These are phyloP conservation scores for Hylia prasina DNA, from an alignment of 2,113 vertebrate genomes.

Conservation along the genomic window DNA sequence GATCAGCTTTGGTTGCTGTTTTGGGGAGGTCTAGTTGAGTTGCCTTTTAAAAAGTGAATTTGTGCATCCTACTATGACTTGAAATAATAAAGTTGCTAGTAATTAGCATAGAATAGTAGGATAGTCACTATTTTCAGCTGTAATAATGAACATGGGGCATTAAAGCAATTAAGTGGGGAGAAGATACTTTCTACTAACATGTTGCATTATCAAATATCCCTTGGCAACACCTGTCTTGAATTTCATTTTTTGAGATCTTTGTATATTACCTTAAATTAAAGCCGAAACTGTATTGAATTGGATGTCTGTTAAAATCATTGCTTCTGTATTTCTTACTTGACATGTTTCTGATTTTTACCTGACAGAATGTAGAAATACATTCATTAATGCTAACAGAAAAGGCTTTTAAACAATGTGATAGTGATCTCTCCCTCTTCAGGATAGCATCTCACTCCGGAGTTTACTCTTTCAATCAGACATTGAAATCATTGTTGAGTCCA, in stretches of 20 bases:
- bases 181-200: neutral
- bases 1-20: neutral
- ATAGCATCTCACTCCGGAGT: slow-evolving; percentile 17
- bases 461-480: slow-evolving; percentile 51
- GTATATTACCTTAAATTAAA: neutral
- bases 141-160: neutral
- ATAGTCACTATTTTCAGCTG: neutral
- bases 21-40: neutral
- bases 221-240: neutral
- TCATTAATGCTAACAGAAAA: slow-evolving; percentile 4
- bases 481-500: slow-evolving; percentile 47
- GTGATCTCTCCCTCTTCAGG: slow-evolving; percentile 41
- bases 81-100: neutral
- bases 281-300: neutral
- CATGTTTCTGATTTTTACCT: neutral
- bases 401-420: slow-evolving; percentile 43
- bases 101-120: neutral
- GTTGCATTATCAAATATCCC: neutral
- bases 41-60: neutral
- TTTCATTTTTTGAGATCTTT: neutral
- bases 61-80: neutral
- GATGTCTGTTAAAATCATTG: neutral
- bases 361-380: neutral
- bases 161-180: neutral
- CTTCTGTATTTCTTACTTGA: neutral